Conservation (phyloP, 2,797 vertebrate species). For the Loriculus beryllinus region DNA sequence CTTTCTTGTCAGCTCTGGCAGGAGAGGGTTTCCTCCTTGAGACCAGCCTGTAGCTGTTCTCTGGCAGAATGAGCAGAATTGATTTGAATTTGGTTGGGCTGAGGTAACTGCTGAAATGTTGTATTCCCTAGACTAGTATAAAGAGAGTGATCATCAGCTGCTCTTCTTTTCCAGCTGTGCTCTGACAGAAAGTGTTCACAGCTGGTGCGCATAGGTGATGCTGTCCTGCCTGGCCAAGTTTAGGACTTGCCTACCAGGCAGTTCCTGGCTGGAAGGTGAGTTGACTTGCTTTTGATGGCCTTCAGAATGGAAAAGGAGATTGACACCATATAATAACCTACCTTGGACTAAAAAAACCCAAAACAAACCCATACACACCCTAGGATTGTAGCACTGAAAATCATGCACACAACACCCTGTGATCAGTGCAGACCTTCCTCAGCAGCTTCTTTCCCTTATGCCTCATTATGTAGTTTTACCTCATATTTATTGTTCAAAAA, state of each 20-base stretch:
- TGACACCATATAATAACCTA: neutral
- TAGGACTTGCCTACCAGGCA: neutral
- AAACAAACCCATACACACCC: rapidly evolving
- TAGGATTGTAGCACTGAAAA: neutral
- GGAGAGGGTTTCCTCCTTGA: neutral
- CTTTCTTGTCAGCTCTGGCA: neutral
- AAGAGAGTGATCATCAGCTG: neutral
- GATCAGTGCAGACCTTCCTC: neutral
- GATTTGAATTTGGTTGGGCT: neutral
- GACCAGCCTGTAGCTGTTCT: neutral
- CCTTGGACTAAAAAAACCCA: neutral
- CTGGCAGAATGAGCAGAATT: neutral
- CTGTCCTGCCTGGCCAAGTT: neutral
- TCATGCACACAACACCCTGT: no score
- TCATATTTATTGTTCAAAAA: neutral
- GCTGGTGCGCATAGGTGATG: neutral
- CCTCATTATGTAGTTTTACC: neutral
- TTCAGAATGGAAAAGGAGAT: neutral
- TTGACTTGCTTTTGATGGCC: neutral
- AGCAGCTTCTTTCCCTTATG: neutral
- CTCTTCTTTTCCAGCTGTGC: neutral
- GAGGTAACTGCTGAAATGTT: neutral
- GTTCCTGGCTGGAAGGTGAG: neutral
- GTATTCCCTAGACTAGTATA: neutral
- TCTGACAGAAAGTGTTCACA: neutral